A percentile compares a stretch with the other conserved stretches of the same genome.
Conservation (phyloP, 2,113 vertebrate genomes). For the Gila orcuttii region DNA sequence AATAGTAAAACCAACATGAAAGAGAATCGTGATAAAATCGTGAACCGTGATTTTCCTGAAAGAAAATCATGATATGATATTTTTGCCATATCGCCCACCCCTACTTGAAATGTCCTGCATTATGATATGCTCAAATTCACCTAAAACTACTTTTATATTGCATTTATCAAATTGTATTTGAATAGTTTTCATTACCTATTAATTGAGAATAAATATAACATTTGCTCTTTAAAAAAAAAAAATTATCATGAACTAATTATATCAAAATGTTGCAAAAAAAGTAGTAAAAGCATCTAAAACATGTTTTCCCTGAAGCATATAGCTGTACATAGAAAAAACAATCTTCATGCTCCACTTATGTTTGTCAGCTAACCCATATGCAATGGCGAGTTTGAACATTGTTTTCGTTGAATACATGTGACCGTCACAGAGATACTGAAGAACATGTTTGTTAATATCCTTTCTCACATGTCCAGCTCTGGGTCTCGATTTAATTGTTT, state of each 20-base stretch:
- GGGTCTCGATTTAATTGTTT: not conserved
- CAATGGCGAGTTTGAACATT: not conserved
- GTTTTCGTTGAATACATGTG: not conserved
- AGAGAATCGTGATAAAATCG: no score
- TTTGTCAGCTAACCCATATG: not conserved
- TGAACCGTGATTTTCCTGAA: no score
- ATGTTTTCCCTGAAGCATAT: not conserved
- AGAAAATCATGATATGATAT: no score
- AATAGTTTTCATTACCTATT: not conserved
- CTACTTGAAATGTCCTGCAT: not conserved
- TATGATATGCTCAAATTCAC: not conserved
- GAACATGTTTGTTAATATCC: not conserved
- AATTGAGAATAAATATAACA: not conserved
- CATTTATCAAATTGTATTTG: not conserved
- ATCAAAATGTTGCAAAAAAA: not conserved
- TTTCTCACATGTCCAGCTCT: not conserved
- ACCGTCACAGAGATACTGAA: not conserved
- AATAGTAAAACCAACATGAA: no score
- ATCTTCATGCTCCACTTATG: not conserved
- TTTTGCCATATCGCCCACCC: no score
- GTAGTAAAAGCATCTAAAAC: not conserved
- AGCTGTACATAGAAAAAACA: not conserved
- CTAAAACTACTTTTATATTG: not conserved
- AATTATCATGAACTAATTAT: not conserved
- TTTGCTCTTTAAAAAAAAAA: not conserved